Percentiles rank a stretch among this genome's conserved stretches.
phyloP scores from a whole-genome alignment of 2,113 vertebrate species.

The Harpagus bidentatus region DNA sequence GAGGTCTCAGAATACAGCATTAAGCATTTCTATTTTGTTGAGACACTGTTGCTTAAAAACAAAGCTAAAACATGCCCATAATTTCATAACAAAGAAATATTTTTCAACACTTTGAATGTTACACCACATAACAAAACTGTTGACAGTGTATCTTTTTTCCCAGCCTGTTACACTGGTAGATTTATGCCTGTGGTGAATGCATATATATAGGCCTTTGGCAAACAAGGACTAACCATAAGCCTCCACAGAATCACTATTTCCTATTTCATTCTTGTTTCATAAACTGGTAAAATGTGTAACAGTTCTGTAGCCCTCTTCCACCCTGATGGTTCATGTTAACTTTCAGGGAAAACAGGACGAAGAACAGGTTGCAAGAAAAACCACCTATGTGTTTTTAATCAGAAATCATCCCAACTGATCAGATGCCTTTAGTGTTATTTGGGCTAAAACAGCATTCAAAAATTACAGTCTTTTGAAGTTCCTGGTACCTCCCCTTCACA shows the following conservation, averaged over 20 bases:
- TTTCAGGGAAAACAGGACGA: not conserved
- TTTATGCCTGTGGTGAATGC: constrained; percentile 6
- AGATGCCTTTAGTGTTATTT: not conserved
- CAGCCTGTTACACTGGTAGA: not conserved
- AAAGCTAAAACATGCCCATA: constrained; percentile 43
- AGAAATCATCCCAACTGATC: not conserved
- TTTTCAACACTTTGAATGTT: constrained; percentile 54
- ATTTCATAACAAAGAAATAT: constrained; percentile 58
- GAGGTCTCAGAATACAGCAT: not conserved
- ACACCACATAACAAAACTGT: constrained; percentile 30
- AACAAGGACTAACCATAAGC: not conserved
- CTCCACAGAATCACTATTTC: not conserved
- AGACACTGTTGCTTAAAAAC: constrained; percentile 35
- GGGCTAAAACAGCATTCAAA: not conserved
- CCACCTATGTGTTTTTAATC: not conserved
- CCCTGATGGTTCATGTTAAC: not conserved
- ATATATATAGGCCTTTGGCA: not conserved
- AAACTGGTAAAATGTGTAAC: not conserved
- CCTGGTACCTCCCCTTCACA: not conserved
- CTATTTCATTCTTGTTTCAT: not conserved
- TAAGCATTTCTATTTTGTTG: constrained; percentile 23
- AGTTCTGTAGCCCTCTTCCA: not conserved
- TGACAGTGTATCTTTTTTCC: constrained; percentile 1
- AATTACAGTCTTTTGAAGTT: not conserved
- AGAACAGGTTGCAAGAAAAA: not conserved